Conservation (phyloP, 1,140 invertebrate genomes). For the Diorhabda elongata region DNA sequence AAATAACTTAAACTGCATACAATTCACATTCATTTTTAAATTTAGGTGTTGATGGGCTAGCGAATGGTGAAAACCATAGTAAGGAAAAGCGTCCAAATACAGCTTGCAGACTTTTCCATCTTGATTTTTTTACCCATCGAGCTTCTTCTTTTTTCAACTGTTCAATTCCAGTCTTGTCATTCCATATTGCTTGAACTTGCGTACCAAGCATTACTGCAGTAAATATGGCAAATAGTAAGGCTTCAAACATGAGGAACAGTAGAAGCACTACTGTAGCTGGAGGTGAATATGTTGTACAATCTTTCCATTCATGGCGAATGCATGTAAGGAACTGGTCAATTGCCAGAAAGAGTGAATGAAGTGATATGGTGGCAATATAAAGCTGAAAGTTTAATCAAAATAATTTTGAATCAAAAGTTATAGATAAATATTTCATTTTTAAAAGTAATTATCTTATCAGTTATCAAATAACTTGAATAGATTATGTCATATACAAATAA, state of each 20-base stretch:
- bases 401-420: no score
- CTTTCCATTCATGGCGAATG: constrained; percentile 90
- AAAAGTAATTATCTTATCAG: no score
- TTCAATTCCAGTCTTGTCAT: constrained; percentile 97
- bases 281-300: constrained; percentile 88
- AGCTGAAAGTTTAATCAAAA: constrained; percentile 66
- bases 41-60: constrained; percentile 66
- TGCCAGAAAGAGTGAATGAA: constrained; percentile 88
- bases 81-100: constrained; percentile 93
- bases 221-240: constrained; percentile 96
- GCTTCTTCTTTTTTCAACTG: constrained; percentile 92
- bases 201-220: constrained; percentile 93
- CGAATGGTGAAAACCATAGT: constrained; percentile 93
- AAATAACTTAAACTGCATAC: constrained; percentile 62
- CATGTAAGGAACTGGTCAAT: constrained; percentile 93
- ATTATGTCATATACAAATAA: not conserved
- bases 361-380: constrained; percentile 94
- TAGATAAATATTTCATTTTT: no score
- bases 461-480: no score
- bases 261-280: constrained; percentile 93
- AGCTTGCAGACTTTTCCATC: constrained; percentile 90
- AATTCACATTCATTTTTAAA: constrained; percentile 70
- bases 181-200: constrained; percentile 96
- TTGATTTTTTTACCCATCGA: constrained; percentile 82
- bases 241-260: constrained; percentile 94